Conservation (phyloP, 2,888 invertebrate genomes). For the Drosophila atripex region DNA sequence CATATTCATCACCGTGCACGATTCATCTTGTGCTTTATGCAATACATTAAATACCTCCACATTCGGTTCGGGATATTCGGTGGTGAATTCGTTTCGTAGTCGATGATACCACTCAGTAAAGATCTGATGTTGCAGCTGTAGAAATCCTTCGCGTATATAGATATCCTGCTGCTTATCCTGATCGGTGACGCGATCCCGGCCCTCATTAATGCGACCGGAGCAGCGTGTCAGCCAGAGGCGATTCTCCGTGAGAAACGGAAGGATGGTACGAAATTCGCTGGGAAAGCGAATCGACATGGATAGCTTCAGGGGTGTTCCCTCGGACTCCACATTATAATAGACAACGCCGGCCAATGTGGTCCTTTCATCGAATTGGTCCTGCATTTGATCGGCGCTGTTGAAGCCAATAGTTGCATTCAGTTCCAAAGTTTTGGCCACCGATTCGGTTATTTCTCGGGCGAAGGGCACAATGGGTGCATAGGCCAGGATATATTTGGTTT, state of each 20-base stretch:
- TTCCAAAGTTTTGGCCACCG: slow-evolving; percentile 47
- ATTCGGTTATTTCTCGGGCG: slow-evolving; percentile 27
- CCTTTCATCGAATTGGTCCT: slow-evolving; percentile 60
- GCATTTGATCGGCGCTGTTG: slow-evolving; percentile 30
- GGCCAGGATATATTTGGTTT: slow-evolving; percentile 54
- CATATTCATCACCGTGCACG: slow-evolving; percentile 41
- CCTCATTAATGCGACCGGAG: slow-evolving; percentile 53
- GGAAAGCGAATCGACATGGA: slow-evolving; percentile 71
- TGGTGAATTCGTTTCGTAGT: not conserved
- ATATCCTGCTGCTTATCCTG: slow-evolving; percentile 56
- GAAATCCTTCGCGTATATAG: slow-evolving; percentile 78
- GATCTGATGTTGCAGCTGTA: slow-evolving; percentile 74
- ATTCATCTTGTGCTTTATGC: slow-evolving; percentile 35
- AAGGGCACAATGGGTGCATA: slow-evolving; percentile 55
- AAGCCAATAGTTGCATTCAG: slow-evolving; percentile 48
- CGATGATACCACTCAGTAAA: slow-evolving; percentile 66
- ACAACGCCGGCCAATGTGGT: slow-evolving; percentile 66
- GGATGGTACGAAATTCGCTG: slow-evolving; percentile 70
- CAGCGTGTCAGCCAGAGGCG: slow-evolving; percentile 78
- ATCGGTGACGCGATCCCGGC: slow-evolving; percentile 42
- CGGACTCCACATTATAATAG: slow-evolving; percentile 29
- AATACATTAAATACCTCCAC: slow-evolving; percentile 57
- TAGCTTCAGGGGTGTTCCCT: slow-evolving; percentile 38
- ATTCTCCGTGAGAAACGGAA: slow-evolving; percentile 51
- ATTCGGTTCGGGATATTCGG: slow-evolving; percentile 21